These are phyloP conservation scores for Mustelus asterias DNA, from an alignment of 2,113 vertebrate species.

Conservation along the genomic window DNA sequence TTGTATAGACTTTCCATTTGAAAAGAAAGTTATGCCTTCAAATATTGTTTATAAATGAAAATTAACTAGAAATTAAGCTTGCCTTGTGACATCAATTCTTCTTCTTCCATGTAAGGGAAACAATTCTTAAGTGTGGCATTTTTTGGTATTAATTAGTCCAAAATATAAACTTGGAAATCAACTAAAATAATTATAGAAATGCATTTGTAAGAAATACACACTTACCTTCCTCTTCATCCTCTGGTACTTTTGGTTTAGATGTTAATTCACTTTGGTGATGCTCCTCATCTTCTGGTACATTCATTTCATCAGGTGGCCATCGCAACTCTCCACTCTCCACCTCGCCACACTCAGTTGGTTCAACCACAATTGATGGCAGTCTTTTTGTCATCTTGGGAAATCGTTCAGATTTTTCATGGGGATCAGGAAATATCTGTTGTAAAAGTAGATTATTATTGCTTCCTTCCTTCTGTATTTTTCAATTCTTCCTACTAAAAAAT, in stretches of 20 bases:
- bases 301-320: slow-evolving; percentile 77
- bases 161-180: background rate
- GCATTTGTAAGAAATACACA: background rate
- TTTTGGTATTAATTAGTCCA: background rate
- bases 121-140: background rate
- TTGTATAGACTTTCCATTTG: background rate
- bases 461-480: background rate
- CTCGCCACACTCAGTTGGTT: slow-evolving; percentile 67
- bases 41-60: background rate
- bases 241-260: slow-evolving; percentile 45
- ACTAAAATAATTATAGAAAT: background rate
- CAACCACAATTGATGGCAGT: slow-evolving; percentile 80
- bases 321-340: slow-evolving; percentile 84
- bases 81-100: background rate
- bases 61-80: background rate
- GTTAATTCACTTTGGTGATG: slow-evolving; percentile 47
- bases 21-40: background rate
- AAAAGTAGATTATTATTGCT: slow-evolving; percentile 1
- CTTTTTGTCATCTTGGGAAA: slow-evolving; percentile 77
- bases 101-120: background rate
- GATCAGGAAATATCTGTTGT: slow-evolving; percentile 58
- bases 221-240: slow-evolving; percentile 56
- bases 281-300: slow-evolving; percentile 55
- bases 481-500: background rate
- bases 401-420: slow-evolving; percentile 58